Evolutionary conservation across 2,888 invertebrate species (phyloP).

Genomic region (Halictus ligatus): DNA sequence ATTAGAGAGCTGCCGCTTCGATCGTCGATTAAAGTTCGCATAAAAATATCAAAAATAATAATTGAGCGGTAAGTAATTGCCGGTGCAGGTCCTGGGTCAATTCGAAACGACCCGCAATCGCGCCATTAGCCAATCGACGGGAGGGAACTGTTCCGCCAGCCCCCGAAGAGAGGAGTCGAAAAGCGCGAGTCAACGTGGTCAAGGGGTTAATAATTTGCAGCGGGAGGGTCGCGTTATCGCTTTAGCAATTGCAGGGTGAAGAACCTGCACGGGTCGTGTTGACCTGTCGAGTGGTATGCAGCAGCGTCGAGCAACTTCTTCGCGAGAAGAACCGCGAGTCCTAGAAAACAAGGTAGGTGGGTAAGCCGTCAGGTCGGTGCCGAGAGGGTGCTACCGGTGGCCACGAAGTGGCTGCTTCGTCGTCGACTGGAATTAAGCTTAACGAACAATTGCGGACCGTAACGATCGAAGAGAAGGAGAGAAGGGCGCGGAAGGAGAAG

Average conservation of each 20-base stretch:
- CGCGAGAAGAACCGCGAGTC: neutral
- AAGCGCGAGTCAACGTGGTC: neutral
- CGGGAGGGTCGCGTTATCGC: neutral
- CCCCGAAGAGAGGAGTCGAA: neutral
- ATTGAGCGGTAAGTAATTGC: too few relatives aligned
- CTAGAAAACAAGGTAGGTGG: slow-evolving; percentile 5
- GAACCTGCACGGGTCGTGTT: neutral
- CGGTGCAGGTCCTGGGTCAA: neutral
- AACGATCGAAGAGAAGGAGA: slow-evolving; percentile 35
- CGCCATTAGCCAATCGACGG: neutral
- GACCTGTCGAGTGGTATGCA: neutral
- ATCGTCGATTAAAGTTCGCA: too few relatives aligned
- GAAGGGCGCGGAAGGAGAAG: neutral
- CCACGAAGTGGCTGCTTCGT: slow-evolving; percentile 32
- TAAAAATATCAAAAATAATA: too few relatives aligned
- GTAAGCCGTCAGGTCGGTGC: neutral
- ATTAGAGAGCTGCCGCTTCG: too few relatives aligned
- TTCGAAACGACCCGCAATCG: neutral
- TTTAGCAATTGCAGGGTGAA: slow-evolving; percentile 4
- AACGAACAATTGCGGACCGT: slow-evolving; percentile 74
- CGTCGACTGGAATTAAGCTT: slow-evolving; percentile 73
- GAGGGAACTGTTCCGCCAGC: neutral
- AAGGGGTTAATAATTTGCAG: neutral
- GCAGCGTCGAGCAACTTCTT: neutral
- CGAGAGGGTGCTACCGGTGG: slow-evolving; percentile 3